phyloP scores from a whole-genome alignment of 1,140 invertebrate species.

The Drosophila orena region DNA sequence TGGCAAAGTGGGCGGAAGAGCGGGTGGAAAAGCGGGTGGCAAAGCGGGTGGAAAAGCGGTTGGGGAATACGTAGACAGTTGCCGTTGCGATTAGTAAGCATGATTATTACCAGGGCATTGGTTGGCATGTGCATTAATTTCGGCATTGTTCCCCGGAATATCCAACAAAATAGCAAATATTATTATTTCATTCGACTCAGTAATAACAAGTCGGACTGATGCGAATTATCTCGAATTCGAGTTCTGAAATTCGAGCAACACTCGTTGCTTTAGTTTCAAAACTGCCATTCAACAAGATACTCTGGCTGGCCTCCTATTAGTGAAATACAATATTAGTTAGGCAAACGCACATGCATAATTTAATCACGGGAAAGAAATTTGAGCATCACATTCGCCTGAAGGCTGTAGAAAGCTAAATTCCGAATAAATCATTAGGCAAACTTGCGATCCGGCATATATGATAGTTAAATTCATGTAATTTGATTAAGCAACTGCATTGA shows the following conservation, averaged over 20 bases:
- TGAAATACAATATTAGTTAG: too few relatives aligned
- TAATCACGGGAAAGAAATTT: too few relatives aligned
- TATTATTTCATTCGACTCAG: conserved; percentile 11
- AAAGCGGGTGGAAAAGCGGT: neutral
- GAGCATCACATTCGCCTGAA: too few relatives aligned
- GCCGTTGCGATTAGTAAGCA: conserved; percentile 45
- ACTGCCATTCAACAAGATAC: neutral
- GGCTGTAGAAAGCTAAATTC: too few relatives aligned
- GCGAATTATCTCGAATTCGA: neutral
- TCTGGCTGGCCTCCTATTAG: too few relatives aligned
- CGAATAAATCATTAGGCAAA: too few relatives aligned
- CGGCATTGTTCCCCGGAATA: conserved; percentile 8
- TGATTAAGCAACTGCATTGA: too few relatives aligned
- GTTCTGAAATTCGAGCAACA: neutral
- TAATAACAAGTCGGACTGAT: neutral
- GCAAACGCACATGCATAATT: too few relatives aligned
- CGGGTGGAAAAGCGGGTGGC: neutral
- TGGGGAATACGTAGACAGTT: conserved; percentile 35
- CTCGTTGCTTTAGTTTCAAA: neutral
- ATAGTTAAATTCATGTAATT: too few relatives aligned
- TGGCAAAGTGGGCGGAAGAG: neutral
- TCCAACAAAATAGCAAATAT: conserved; percentile 19
- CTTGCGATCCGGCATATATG: too few relatives aligned
- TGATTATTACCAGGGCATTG: conserved; percentile 17
- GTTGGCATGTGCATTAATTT: conserved; percentile 7